Base-by-base conservation (phyloP, 64 coral and sea anemone genomes). In the Pocillopora verrucosa region DNA sequence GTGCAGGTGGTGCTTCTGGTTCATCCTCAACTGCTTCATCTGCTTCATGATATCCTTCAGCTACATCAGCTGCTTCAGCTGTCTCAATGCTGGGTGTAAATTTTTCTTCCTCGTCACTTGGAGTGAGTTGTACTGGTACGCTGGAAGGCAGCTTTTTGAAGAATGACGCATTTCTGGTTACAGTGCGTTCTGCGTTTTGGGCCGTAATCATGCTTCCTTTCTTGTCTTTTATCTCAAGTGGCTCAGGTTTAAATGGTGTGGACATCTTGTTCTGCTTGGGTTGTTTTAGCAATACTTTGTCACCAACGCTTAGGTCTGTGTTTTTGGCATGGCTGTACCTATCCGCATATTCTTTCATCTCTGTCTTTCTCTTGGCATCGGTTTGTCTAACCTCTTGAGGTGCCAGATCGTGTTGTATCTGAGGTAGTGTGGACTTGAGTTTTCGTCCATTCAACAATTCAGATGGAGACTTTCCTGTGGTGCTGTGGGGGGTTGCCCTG, bases 131-230 rank as follows among this genome's bases (percentile, higher is more conserved):
- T 5, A 68, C 64, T 20, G 19, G 64, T 2, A 20, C 1, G 16
- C 1, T 68, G 9, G 64, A 68, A 74, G 72, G 72, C 22, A 74
- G 72, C 72, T 74, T 74, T 4, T 74, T 74, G 26, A 74, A 83
- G 80, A 83, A 83, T 83, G 80, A 83, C 0, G 59, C 0, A 83
- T 83, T 83, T 22, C 80, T 83, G 0, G 80, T 83, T 24, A 83
- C 60, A 35, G 58, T 35, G 58, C 11, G 58, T 0, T 65, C 30
- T 61, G 17, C 60, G 16, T 59, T 61, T 83, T 60, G 65, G 22
- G 73, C 86, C 0, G 86, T 88, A 15, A 75, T 38, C 86, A 88
- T 88, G 22, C 22, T 76, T n/a, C 73, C 86, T 60, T 82, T 60
- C 58, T 77, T 77, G 2, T 77, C 5, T 77, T 11, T 77, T 36